Evolutionary conservation across 2,888 invertebrate genomes (phyloP).

Genomic region (Caenorhabditis sp.): DNA sequence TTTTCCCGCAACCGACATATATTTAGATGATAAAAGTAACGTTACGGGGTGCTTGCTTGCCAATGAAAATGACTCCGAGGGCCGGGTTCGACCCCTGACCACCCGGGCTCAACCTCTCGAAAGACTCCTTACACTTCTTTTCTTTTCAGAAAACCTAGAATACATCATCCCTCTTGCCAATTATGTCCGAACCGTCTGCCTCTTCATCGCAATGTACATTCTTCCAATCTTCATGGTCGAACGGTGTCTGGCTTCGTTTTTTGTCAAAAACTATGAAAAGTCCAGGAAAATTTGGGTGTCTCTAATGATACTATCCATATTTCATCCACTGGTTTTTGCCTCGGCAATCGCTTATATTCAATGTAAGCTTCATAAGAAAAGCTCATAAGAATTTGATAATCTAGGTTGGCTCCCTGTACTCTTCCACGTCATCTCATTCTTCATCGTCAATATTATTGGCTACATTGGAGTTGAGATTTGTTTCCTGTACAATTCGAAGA

Average conservation of each 20-base stretch:
- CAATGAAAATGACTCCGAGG: too few species aligned
- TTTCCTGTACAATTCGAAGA: constrained; percentile 34
- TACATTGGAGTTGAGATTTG: constrained; percentile 52
- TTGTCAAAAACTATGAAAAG: constrained; percentile 60
- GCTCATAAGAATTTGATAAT: neutral
- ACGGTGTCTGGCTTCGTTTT: constrained; percentile 52
- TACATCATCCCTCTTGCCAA: constrained; percentile 27
- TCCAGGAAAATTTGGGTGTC: constrained; percentile 53
- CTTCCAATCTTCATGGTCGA: constrained; percentile 59
- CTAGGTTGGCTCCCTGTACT: constrained; percentile 44
- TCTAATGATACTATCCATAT: constrained; percentile 47
- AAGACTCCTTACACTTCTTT: neutral
- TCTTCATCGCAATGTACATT: constrained; percentile 60
- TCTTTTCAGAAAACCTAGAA: constrained; percentile 37
- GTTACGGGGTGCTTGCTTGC: too few species aligned
- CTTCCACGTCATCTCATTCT: constrained; percentile 40
- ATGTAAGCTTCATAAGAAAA: constrained; percentile 21
- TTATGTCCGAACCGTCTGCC: constrained; percentile 50
- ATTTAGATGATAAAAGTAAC: too few species aligned
- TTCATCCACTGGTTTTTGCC: constrained; percentile 47
- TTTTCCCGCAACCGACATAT: too few species aligned
- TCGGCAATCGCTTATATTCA: constrained; percentile 55
- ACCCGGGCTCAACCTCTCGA: neutral
- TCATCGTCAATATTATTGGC: constrained; percentile 54
- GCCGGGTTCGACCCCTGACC: too few species aligned